A percentile compares a stretch with the other conserved stretches of the same genome.
These are phyloP conservation scores for Podilymbus podiceps DNA, from an alignment of 2,113 vertebrate species.

Conservation along the genomic window DNA sequence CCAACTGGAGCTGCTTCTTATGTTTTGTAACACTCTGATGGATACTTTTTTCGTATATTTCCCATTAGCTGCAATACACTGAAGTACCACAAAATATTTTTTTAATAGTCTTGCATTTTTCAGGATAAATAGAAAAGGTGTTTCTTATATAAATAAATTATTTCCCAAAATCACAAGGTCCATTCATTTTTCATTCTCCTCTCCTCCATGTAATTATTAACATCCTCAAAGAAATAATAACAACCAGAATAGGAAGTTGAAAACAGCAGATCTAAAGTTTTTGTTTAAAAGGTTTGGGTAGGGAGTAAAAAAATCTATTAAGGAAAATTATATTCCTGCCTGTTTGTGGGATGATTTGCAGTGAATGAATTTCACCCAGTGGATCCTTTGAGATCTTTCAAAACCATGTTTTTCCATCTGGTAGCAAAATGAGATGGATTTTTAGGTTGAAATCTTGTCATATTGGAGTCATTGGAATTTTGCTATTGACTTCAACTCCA, in stretches of 20 bases:
- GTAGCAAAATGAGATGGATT: background rate
- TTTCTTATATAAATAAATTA: constrained; percentile 5
- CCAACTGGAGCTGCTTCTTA: constrained; percentile 14
- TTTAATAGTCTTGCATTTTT: background rate
- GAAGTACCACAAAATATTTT: constrained; percentile 39
- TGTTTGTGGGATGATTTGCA: background rate
- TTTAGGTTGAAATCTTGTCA: background rate
- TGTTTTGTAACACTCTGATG: constrained; percentile 45
- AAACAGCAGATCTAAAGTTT: background rate
- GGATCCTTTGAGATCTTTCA: background rate
- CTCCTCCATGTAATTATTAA: background rate
- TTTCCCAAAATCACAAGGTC: constrained; percentile 16
- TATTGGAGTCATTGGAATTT: background rate
- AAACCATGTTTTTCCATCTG: background rate
- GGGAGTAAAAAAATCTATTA: background rate
- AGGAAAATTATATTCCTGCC: background rate
- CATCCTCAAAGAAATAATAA: background rate
- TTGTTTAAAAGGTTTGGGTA: background rate
- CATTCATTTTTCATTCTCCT: background rate
- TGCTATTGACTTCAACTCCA: background rate
- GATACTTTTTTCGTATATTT: constrained; percentile 41
- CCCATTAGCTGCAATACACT: background rate
- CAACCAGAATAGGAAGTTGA: background rate
- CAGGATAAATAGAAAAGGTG: background rate
- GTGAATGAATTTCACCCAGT: background rate